Base-by-base conservation (phyloP, 2,888 invertebrate genomes). In the Eugnorisma glareosa region DNA sequence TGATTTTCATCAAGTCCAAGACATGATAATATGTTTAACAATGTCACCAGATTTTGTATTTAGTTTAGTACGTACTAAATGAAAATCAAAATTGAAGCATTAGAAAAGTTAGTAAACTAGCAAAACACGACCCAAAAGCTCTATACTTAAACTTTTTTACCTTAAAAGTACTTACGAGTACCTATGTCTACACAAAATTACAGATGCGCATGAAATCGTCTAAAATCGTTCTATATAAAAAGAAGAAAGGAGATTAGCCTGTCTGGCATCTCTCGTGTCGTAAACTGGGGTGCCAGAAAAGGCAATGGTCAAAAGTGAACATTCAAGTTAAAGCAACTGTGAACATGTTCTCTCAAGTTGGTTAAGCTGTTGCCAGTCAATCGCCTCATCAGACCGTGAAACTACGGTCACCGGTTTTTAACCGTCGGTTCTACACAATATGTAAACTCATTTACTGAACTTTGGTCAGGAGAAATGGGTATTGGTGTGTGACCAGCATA, bases 341-440 rank as follows among this genome's bases (percentile, higher is more conserved):
- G 43, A 63, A 70, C 61, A 45, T 64, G 37, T 64, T 80, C 40
- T 54, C 63, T 64, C 24, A 13, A n/a, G 8, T 24, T 18, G 8
- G 31, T 61, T 10, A 35, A 61, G 10, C 2, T 24, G 28, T 68
- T 69, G 1, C n/a, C 1, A 28, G 8, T 31, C 37, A n/a, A 24
- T 0, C 57, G 67, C 69, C 66, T 67, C 82, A 69, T 66, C 59
- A 45, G 61, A 81, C 59, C 57, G 75, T 67, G 54, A 67, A 70
- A 74, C 51, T 67, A 21, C 63, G 18, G 24, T 66, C 74, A 64
- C 57, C 51, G 21, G 66, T 61, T 31, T 72, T 45, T 31, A 63
- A 57, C 70, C n/a, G 37, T 15, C 21, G 37, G n/a, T 48, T 59
- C 48, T 11, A 40, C n/a, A 76, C 37, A n/a, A 66, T 59, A 59